Evolutionary conservation across 2,797 vertebrate species (phyloP).

Genomic region (Clarias platycephalus): DNA sequence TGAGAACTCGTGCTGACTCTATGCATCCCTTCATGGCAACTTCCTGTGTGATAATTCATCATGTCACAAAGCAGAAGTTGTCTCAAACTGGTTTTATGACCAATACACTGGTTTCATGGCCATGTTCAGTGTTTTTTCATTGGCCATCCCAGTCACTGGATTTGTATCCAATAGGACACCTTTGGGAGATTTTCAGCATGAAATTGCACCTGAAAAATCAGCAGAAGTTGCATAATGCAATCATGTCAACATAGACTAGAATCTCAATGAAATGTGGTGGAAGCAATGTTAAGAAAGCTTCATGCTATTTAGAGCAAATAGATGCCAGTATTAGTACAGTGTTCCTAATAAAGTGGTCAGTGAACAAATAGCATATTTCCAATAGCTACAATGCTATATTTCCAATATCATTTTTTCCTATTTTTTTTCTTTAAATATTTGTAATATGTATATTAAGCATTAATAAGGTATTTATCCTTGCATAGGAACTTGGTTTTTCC

Average conservation of each 20-base stretch:
- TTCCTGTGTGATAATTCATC: not conserved
- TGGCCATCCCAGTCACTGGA: not conserved
- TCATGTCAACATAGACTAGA: not conserved
- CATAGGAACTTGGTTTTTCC: constrained; percentile 90
- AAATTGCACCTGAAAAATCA: not conserved
- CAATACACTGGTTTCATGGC: not conserved
- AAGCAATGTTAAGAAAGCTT: not conserved
- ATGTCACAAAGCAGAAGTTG: not conserved
- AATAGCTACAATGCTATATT: not conserved
- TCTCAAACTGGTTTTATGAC: not conserved
- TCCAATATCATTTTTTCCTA: no score
- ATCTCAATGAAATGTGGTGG: not conserved
- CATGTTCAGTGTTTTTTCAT: not conserved
- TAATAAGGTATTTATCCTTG: constrained; percentile 10
- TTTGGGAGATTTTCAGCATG: not conserved
- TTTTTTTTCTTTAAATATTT: not conserved
- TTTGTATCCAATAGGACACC: not conserved
- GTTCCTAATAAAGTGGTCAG: not conserved
- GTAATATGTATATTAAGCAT: not conserved
- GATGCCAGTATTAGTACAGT: not conserved
- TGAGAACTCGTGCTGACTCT: not conserved
- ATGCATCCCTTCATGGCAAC: not conserved
- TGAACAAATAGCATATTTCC: not conserved
- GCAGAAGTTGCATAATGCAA: not conserved
- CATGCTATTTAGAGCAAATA: not conserved